Evolutionary conservation across 2,888 invertebrate species (phyloP).

Genomic region (Microdon myrmicae): DNA sequence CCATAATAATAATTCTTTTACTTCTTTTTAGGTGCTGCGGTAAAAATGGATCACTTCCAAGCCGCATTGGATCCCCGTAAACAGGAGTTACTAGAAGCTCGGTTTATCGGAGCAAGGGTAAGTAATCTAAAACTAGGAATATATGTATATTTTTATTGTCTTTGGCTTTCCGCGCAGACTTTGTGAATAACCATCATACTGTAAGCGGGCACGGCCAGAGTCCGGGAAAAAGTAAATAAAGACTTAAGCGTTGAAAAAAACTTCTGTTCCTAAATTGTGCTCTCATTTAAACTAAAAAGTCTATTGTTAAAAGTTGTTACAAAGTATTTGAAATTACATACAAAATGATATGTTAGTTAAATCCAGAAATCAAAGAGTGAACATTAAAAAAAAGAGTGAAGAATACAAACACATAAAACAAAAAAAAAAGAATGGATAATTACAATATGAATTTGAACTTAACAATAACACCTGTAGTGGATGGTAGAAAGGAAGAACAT

Average conservation of each 20-base stretch:
- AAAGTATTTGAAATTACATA: conserved; percentile 5
- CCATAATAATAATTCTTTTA: not conserved
- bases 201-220: conserved; percentile 38
- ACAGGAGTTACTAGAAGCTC: conserved; percentile 97
- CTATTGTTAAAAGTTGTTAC: conserved; percentile 25
- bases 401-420: not conserved
- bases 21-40: conserved; percentile 78
- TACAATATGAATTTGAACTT: conserved; percentile 57
- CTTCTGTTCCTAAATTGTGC: conserved; percentile 13
- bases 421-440: conserved; percentile 26
- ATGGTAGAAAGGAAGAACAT: conserved; percentile 54
- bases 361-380: conserved; percentile 34
- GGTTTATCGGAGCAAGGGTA: conserved; percentile 96
- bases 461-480: conserved; percentile 63
- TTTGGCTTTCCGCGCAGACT: conserved; percentile 51
- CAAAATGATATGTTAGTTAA: conserved; percentile 16
- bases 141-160: conserved; percentile 42
- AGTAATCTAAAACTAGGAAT: conserved; percentile 66
- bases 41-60: conserved; percentile 97
- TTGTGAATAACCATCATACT: conserved; percentile 42
- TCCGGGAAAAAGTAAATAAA: conserved; percentile 15
- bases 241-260: conserved; percentile 18
- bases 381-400: conserved; percentile 6
- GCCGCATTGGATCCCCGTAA: conserved; percentile 97
- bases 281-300: conserved; percentile 21